Evolutionary conservation across 2,797 vertebrate species (phyloP).

Genomic region (Tragelaphus eurycerus): DNA sequence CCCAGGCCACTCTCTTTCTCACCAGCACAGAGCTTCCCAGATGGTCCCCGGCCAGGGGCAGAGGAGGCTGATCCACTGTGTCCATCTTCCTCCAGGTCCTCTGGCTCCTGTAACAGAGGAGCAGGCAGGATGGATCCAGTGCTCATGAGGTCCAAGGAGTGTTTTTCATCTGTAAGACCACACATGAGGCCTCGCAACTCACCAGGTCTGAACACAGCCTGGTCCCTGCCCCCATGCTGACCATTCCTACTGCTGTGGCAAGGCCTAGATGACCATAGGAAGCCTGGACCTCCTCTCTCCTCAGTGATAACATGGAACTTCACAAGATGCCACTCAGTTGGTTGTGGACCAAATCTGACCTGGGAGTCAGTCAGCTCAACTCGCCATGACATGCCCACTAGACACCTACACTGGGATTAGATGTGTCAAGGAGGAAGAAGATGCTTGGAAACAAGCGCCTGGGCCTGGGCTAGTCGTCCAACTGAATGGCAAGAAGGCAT

Average conservation of each 20-base stretch:
- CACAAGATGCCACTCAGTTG: neutral
- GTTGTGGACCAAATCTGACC: neutral
- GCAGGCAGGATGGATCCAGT: neutral
- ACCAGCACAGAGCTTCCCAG: neutral
- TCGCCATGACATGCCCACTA: neutral
- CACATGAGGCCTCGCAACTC: neutral
- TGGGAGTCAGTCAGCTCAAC: neutral
- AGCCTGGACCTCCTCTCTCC: neutral
- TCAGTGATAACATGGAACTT: neutral
- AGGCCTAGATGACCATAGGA: neutral
- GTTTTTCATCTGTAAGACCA: neutral
- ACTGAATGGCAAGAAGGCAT: neutral
- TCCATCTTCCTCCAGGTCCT: neutral
- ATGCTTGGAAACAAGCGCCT: neutral
- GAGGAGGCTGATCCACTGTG: neutral
- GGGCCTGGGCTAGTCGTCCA: neutral
- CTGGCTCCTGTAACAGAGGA: neutral
- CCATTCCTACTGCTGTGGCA: neutral
- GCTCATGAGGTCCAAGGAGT: neutral
- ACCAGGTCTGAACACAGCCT: neutral
- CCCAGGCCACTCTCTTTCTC: neutral
- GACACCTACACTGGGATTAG: neutral
- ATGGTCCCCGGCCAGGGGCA: neutral
- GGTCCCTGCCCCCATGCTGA: neutral
- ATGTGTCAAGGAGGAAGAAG: neutral